These are phyloP conservation scores for Daphoenositta chrysoptera DNA, from an alignment of 2,113 vertebrate species.

Conservation along the genomic window DNA sequence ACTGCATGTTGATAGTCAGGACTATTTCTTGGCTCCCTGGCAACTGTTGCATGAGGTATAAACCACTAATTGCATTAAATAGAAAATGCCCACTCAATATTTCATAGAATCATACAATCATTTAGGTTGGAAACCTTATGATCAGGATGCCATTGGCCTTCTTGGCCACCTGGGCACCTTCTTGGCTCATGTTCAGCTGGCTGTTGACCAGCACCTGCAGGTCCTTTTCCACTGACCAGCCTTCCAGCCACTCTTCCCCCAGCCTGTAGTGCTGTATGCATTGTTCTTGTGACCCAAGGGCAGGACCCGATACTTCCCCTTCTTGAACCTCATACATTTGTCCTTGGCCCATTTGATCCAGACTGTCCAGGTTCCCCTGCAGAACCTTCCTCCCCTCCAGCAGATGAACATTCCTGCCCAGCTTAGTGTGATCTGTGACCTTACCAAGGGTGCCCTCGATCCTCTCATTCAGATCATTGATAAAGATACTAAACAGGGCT, in stretches of 20 bases:
- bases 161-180: not conserved
- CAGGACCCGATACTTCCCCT: not conserved
- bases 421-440: not conserved
- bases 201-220: not conserved
- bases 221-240: not conserved
- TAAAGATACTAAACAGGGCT: not conserved
- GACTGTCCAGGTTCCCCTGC: not conserved
- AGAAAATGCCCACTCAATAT: not conserved
- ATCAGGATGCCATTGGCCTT: not conserved
- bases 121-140: not conserved
- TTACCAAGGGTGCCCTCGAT: not conserved
- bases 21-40: not conserved
- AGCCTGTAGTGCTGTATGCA: not conserved
- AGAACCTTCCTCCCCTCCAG: not conserved
- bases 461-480: not conserved
- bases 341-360: not conserved
- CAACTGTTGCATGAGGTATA: not conserved
- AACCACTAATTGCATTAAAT: not conserved
- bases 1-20: not conserved
- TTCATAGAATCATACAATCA: not conserved
- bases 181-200: not conserved
- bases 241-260: not conserved
- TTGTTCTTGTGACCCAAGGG: not conserved
- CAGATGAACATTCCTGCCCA: not conserved
- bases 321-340: fast-evolving